These are phyloP conservation scores for Oenanthe oenanthe DNA, from an alignment of 2,113 vertebrate species.

Conservation along the genomic window DNA sequence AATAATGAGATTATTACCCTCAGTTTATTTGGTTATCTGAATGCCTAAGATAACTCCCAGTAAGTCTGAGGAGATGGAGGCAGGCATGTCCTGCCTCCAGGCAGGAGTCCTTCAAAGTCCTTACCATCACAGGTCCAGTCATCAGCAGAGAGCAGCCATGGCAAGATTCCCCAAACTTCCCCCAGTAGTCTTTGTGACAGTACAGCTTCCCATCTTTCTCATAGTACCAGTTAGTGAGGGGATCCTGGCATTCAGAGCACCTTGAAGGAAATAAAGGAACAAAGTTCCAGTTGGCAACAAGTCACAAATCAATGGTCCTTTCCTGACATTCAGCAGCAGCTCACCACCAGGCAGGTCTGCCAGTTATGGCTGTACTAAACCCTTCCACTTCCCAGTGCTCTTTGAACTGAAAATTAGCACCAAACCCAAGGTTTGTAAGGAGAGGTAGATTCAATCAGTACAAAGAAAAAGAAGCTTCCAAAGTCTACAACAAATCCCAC, in stretches of 20 bases:
- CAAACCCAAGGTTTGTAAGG: neutral
- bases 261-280: conserved; percentile 68
- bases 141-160: conserved; percentile 94
- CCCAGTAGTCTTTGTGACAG: conserved; percentile 94
- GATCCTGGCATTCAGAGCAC: conserved; percentile 92
- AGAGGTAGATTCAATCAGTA: neutral
- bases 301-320: neutral
- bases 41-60: neutral
- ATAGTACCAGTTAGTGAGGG: conserved; percentile 95
- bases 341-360: neutral
- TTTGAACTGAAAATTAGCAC: neutral
- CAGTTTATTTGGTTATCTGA: neutral
- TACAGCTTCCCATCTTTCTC: conserved; percentile 92
- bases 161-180: conserved; percentile 92
- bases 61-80: neutral
- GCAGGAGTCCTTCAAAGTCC: neutral
- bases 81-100: neutral
- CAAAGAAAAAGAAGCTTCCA: neutral
- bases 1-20: neutral
- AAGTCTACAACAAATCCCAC: neutral
- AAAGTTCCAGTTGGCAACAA: neutral
- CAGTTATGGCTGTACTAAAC: neutral
- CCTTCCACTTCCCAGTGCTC: neutral
- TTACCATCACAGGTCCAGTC: conserved; percentile 96
- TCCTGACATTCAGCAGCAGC: neutral